These are phyloP conservation scores for Cantharis lateralis DNA, from an alignment of 2,888 invertebrate species.

Conservation along the genomic window DNA sequence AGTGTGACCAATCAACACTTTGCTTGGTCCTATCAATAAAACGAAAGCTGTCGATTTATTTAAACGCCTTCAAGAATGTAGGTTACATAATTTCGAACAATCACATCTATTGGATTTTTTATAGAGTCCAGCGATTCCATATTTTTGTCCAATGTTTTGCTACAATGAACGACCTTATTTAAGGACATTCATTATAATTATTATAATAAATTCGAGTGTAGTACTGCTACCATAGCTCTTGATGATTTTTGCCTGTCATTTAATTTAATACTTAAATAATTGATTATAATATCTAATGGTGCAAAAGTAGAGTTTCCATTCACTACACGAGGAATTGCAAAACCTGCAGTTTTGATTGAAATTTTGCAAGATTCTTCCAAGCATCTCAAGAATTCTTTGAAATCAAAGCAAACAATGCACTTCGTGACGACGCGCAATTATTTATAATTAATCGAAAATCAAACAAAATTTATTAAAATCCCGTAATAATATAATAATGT, in stretches of 20 bases:
- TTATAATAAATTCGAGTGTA: background rate
- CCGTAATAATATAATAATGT: background rate
- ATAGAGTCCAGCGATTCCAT: background rate
- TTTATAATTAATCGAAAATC: background rate
- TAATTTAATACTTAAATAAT: background rate
- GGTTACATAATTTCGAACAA: background rate
- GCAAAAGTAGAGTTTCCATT: background rate
- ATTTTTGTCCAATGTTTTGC: background rate
- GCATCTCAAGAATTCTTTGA: background rate
- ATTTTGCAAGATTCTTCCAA: background rate
- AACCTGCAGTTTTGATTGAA: background rate
- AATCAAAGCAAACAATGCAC: background rate
- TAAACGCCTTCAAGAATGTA: background rate
- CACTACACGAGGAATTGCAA: background rate
- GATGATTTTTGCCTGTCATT: background rate
- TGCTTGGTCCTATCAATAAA: background rate
- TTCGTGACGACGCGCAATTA: background rate
- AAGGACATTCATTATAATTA: too few species aligned
- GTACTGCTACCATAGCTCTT: background rate
- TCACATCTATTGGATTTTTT: background rate
- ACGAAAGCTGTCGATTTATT: background rate
- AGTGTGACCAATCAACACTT: background rate
- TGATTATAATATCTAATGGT: background rate
- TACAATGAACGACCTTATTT: background rate
- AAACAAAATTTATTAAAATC: background rate